Base-by-base conservation (phyloP, 2,888 invertebrate species). In the Luperina testacea region DNA sequence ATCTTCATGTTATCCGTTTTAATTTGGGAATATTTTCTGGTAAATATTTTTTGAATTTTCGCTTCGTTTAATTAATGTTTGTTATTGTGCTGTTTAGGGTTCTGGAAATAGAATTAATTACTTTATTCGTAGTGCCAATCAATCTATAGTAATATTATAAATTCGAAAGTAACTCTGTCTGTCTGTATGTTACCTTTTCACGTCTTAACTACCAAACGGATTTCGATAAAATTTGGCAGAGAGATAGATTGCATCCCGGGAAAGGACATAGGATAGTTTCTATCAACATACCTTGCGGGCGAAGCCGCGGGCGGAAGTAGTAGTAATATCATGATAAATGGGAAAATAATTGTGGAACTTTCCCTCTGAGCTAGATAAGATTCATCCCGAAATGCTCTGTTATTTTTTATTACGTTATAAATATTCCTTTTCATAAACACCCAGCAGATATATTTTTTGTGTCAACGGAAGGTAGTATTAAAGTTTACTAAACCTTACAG, bases 21-120 rank as follows among this genome's bases (percentile, higher is more conserved):
- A 84, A 85, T 85, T 81, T 79, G 4, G 6, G n/a, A 83, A 77
- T 83, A 83, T 77, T 81, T 77, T 17, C n/a, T 9, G 38, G 45
- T 59, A 75, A 77, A 78, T 72, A 48, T 75, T 84, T 78, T 72
- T 72, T 74, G 48, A 38, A 75, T 72, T 64, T 75, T 70, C 27
- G 27, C n/a, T 11, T 63, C 27, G n/a, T 80, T 81, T 48, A 76
- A 84, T 87, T 84, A 80, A 75, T 67, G 38, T 81, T 79, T 69
- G 65, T 71, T 59, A 13, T 45, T 74, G 45, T 76, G 5, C 63
- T 72, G 38, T n/a, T 72, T 63, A 38, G 63, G 32, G n/a, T 32
- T 74, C 20, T 70, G 32, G 15, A 59, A 69, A 38, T 53, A 20
- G 6, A 81, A 73, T 81, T 64, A 59, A 72, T 72, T 32, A 84